Base-by-base conservation (phyloP, 2,113 vertebrate species). In the Holacanthus passer region DNA sequence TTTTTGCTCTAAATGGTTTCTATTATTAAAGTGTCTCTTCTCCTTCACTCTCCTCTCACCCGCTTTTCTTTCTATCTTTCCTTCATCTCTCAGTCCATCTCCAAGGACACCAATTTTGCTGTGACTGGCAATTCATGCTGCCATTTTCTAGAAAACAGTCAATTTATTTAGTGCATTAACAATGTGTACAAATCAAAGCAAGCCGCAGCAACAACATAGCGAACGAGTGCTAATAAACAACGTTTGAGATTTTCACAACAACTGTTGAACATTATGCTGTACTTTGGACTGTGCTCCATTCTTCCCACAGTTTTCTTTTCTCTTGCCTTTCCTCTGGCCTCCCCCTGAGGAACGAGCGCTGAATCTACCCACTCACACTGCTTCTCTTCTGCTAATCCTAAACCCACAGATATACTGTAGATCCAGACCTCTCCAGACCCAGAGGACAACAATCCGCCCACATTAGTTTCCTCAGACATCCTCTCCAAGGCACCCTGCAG, bases 21-120 rank as follows among this genome's bases (percentile, higher is more conserved):
- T 94, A 89, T 89, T 91, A 89, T 92, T 88, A 88, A 88, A 84
- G 83, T 84, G 83, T 90, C 83, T 89, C 77, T 83, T 84, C 58
- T 79, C 67, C 73, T 73, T 76, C 27, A n/a, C 52, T 58, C 37
- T 65, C 67, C 41, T 32, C 48, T 83, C 62, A 56, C 50, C 67
- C 9, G 35, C 72, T 55, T 81, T 52, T 74, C 52, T 43, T 58
- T 87, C 74, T 70, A 74, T 81, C 79, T 68, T 24, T 82, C 41
- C 68, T 29, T 83, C 72, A 60, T 77, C 43, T 80, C 75, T 77
- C 75, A 63, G 68, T 41, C 55, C 73, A 84, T 81, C 83, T 69
- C 77, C 55, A 83, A 79, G 64, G 76, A 82, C 66, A 35, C n/a
- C 43, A 45, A 70, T 84, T 92, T 79, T 41, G 24, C 77, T 71